phyloP scores from a whole-genome alignment of 2,888 invertebrate genomes.

The Agrochola circellaris region DNA sequence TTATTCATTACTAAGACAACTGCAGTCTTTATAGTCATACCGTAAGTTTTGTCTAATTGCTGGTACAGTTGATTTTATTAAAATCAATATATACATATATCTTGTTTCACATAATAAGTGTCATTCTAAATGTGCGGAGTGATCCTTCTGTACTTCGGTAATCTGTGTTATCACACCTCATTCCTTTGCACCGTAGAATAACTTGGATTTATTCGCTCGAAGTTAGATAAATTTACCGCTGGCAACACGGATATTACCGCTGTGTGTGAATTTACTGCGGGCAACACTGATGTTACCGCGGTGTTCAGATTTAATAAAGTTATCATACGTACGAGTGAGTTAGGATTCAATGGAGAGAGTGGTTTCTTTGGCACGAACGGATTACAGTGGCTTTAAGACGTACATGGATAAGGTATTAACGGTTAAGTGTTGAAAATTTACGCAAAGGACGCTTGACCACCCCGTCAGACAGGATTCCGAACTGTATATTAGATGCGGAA shows the following conservation, averaged over 20 bases:
- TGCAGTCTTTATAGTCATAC: neutral
- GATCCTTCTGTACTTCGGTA: slow-evolving; percentile 4
- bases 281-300: slow-evolving; percentile 45
- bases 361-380: slow-evolving; percentile 20
- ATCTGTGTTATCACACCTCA: slow-evolving; percentile 28
- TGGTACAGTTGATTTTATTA: neutral
- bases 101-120: neutral
- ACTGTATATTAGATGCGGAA: neutral
- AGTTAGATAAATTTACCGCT: slow-evolving; percentile 54
- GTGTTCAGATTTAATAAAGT: slow-evolving; percentile 50
- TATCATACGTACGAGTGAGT: slow-evolving; percentile 48
- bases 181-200: slow-evolving; percentile 58
- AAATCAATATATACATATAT: too few species aligned
- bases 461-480: too few species aligned
- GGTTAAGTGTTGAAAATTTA: slow-evolving; percentile 1
- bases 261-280: slow-evolving; percentile 52
- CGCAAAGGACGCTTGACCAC: neutral
- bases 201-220: slow-evolving; percentile 54
- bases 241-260: slow-evolving; percentile 58
- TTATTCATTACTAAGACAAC: neutral
- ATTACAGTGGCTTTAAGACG: slow-evolving; percentile 28
- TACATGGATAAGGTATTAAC: slow-evolving; percentile 14
- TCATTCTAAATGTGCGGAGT: neutral
- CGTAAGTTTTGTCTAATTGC: neutral
- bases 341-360: slow-evolving; percentile 28